Base-by-base conservation (phyloP, 53 echinoderm and acorn worm genomes). In the Holothuria leucospilota region DNA sequence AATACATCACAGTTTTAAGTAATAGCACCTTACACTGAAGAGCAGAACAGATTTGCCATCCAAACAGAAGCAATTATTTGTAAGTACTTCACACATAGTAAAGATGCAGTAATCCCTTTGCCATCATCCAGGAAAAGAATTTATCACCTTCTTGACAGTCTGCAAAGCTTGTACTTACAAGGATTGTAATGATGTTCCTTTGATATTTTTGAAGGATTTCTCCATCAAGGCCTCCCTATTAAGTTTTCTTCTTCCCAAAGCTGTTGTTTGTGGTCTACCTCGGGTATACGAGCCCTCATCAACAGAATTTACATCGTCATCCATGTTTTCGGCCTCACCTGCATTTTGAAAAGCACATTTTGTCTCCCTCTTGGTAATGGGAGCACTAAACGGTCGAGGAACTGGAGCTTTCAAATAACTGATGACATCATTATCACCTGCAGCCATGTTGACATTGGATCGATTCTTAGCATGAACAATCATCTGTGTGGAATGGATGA, bases 381-480 rank as follows among this genome's bases (percentile, higher is more conserved):
- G 99, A 21, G 99, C 99, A 68, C 99, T 99, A 59, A 89, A 81
- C 0, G 99, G 99, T 4, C 99, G 93, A 2, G 87, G 71, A 41
- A 93, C 53, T 20, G 88, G 88, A 16, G 18, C n/a, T 61, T 78
- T 78, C 66, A 83, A 39, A 9, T 41, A 39, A 4, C 73, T 40
- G 2, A 29, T 60, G 52, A 21, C 56, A 10, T 83, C 67, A 23
- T 39, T 25, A 53, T 66, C 68, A 0, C 65, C 68, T n/a, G 28
- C 93, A 23, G 95, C 95, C 39, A 99, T 85, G 84, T 90, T 99
- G 86, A 99, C 85, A 74, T 95, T 99, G 80, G 95, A 90, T 16
- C 99, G 90, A 84, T 94, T 99, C 71, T 93, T 91, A 34, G 94
- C 95, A 68, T 95, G 99, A 42, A 99, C 93, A 16, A 99, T 85